Base-by-base conservation (phyloP, 1,140 invertebrate genomes). In the Stenopsyche tienmushanensis region DNA sequence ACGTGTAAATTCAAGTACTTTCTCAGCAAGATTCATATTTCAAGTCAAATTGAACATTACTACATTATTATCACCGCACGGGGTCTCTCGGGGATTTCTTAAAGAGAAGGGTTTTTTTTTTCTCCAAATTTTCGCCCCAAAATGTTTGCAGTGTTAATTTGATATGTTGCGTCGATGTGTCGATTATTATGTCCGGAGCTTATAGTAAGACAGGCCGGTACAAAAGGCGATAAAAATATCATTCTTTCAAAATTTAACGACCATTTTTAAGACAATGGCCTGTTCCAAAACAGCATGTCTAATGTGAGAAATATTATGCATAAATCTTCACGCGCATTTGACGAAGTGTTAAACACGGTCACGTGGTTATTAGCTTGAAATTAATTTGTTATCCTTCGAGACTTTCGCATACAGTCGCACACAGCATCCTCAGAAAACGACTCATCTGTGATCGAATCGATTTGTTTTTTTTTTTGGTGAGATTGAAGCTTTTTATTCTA, bases 271-370 rank as follows among this genome's bases (percentile, higher is more conserved):
- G 45, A 49, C 45, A 49, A 49, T 49, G 45, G 45, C 9, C 3
- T 13, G 41, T 44, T 44, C 47, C 13, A 44, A 57, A 57, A 57
- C 7, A 42, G 54, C 54, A 44, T 57, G 15, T 13, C 54, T 57
- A 57, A 57, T 57, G 34, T 23, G 54, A 42, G 39, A 57, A 57
- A 57, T 55, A 17, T 25, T 10, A 23, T 34, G 53, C 54, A 57
- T 57, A 53, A 53, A 25, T 53, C 45, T 49, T 49, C 45, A 49
- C 24, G 25, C 52, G 20, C 15, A 54, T 34, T 34, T 44, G 21
- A 13, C 17, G 20, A 52, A 24, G 49, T 52, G 49, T 25, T 21
- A 52, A 52, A 52, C 10, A 52, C 23, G 49, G 20, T 52, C 25
- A 34, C 52, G 52, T 34, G 2, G 39, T 54, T 54, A 54, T 54